These are phyloP conservation scores for Acanthurus lineatus DNA, from an alignment of 2,797 vertebrate species.

Conservation along the genomic window DNA sequence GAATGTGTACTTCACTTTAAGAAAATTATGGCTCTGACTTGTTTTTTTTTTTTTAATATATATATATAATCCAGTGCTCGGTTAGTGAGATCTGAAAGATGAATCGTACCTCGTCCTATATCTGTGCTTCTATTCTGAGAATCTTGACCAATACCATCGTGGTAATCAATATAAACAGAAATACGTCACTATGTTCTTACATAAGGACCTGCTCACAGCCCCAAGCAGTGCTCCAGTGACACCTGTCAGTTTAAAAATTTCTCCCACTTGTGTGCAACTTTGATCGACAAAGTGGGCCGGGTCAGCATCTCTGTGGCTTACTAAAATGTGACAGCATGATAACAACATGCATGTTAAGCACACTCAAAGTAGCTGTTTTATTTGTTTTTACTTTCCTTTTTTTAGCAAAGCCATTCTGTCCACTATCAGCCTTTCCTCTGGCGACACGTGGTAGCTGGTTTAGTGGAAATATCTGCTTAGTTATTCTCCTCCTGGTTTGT, in stretches of 20 bases:
- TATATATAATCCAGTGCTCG: conserved; percentile 32
- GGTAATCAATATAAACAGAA: conserved; percentile 40
- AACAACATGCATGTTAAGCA: conserved; percentile 63
- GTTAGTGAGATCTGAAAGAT: conserved; percentile 49
- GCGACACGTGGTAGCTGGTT: conserved; percentile 32
- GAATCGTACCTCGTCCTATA: conserved; percentile 40
- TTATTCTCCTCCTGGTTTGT: conserved; percentile 28
- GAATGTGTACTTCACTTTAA: conserved; percentile 51
- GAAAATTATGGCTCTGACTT: conserved; percentile 40
- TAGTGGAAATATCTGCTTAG: conserved; percentile 23
- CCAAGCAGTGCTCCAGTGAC: conserved; percentile 22
- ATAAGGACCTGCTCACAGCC: conserved; percentile 31
- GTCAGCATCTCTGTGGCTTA: conserved; percentile 44
- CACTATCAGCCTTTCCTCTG: conserved; percentile 38
- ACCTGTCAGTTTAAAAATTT: conserved; percentile 21
- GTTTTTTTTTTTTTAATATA: not conserved
- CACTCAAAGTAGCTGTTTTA: conserved; percentile 30
- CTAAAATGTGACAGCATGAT: conserved; percentile 66
- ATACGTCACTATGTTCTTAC: conserved; percentile 41
- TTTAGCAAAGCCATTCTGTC: conserved; percentile 43
- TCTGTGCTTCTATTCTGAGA: conserved; percentile 62
- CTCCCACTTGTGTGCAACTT: conserved; percentile 48
- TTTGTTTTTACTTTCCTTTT: not conserved
- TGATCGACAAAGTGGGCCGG: conserved; percentile 28
- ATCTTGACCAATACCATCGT: conserved; percentile 27